phyloP scores from a whole-genome alignment of 2,797 vertebrate species.

The Fistularia commersonii region DNA sequence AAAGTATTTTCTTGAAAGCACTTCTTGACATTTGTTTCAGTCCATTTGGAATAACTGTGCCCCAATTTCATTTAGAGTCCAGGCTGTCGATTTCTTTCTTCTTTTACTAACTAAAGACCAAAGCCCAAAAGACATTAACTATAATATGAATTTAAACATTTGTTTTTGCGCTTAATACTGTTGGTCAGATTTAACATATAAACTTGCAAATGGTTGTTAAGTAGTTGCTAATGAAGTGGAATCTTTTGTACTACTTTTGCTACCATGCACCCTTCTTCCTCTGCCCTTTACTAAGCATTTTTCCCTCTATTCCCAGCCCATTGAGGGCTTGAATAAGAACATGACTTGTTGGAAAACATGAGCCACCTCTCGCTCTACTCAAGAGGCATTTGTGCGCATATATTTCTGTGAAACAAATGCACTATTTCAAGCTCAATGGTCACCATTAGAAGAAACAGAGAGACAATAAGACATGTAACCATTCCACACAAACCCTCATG shows the following conservation, averaged over 20 bases:
- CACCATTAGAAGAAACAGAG: no score
- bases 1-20: slow-evolving; percentile 4
- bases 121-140: no score
- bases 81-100: not conserved
- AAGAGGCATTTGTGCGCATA: slow-evolving; percentile 14
- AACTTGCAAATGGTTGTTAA: not conserved
- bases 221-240: not conserved
- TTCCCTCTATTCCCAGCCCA: slow-evolving; percentile 7
- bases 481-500: not conserved
- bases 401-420: slow-evolving; percentile 2
- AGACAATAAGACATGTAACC: no score
- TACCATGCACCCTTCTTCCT: not conserved
- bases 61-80: not conserved
- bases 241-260: not conserved
- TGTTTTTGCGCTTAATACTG: no score
- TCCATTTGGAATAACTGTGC: not conserved
- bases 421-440: no score
- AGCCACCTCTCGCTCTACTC: slow-evolving; percentile 3
- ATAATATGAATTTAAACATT: no score
- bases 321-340: slow-evolving; percentile 29
- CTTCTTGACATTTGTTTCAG: slow-evolving; percentile 19
- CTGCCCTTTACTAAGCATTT: not conserved
- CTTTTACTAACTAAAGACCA: no score
- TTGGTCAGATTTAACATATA: no score
- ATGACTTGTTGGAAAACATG: slow-evolving; percentile 29